Base-by-base conservation (phyloP, 2,797 vertebrate genomes). In the Nannoperca australis region DNA sequence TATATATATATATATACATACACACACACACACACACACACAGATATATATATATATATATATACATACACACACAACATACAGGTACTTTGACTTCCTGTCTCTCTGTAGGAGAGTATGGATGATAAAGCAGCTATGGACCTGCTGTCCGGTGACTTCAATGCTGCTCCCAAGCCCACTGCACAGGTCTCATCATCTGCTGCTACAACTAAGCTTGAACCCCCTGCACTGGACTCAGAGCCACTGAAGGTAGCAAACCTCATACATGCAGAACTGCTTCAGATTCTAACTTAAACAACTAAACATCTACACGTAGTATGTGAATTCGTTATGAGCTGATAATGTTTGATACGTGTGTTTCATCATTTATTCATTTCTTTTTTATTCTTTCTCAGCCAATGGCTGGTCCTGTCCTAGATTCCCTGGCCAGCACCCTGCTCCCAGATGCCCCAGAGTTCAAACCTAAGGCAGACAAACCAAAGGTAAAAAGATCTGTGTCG, bases 61-160 rank as follows among this genome's bases (percentile, higher is more conserved):
- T 7, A 34, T 7, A 34, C 32, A 34, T 6, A 34, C 32, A 36
- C 15, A 44, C 15, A 50, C 54, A 49, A 56, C 3, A 17, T 47
- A n/a, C 56, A 44, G 14, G 32, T 27, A 14, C 6, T 51, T 54
- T 42, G 14, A 42, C 10, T 50, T 47, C 14, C 2, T 55, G 18
- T 76, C 5, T 70, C 34, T 70, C 15, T 66, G 63, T 80, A 93
- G 90, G 77, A 79, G 32, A 27, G 73, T 5, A 74, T 96, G 79
- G 94, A 93, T 79, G 94, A 95, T 0, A 72, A 67, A 8, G 60
- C 84, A 1, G 95, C 95, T 4, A 73, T 96, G 60, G 93, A 95
- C 20, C 2, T 94, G 75, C 88, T 96, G 60, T 93, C 94, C n/a
- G 34, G 83, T 36, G 94, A 94, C 34, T 95, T 96, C 69, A 68